Percentiles rank a stretch among this genome's conserved stretches.
Conservation (phyloP, 2,113 vertebrate species). For the Paralichthys olivaceus region DNA sequence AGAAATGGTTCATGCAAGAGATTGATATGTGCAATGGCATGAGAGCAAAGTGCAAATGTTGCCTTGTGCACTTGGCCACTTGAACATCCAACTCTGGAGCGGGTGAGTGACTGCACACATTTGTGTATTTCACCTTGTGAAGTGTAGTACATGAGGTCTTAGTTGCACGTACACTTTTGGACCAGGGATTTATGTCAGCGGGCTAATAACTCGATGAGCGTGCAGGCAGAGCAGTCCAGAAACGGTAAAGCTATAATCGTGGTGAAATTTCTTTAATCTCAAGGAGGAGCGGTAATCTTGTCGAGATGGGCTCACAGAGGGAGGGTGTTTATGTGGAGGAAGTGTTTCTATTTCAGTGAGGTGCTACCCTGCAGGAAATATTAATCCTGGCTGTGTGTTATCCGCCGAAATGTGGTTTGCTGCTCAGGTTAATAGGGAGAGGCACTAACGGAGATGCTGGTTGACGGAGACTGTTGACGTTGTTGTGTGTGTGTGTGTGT, state of each 20-base stretch:
- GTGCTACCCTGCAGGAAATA: constrained; percentile 60
- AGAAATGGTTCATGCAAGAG: neutral
- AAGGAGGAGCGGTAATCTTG: constrained; percentile 70
- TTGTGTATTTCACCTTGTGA: constrained; percentile 19
- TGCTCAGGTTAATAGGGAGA: constrained; percentile 51
- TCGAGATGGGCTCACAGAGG: constrained; percentile 56
- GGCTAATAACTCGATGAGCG: constrained; percentile 53
- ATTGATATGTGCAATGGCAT: neutral
- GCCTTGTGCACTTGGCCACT: neutral
- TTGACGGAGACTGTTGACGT: neutral
- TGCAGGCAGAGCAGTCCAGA: constrained; percentile 52
- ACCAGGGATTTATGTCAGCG: constrained; percentile 73
- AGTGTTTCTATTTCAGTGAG: constrained; percentile 66
- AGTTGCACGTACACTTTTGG: constrained; percentile 39
- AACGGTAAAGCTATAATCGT: constrained; percentile 63
- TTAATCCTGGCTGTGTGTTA: constrained; percentile 57
- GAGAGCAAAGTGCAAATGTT: constrained; percentile 4
- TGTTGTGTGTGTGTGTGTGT: neutral
- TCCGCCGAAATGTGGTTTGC: constrained; percentile 31
- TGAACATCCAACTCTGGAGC: constrained; percentile 4
- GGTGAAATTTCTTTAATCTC: constrained; percentile 72
- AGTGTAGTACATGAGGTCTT: constrained; percentile 33
- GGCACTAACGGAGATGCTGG: neutral
- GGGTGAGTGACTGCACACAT: neutral
- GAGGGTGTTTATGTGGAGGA: constrained; percentile 47